Evolutionary conservation across 2,888 invertebrate species (phyloP).

Genomic region (Athalia rosae): DNA sequence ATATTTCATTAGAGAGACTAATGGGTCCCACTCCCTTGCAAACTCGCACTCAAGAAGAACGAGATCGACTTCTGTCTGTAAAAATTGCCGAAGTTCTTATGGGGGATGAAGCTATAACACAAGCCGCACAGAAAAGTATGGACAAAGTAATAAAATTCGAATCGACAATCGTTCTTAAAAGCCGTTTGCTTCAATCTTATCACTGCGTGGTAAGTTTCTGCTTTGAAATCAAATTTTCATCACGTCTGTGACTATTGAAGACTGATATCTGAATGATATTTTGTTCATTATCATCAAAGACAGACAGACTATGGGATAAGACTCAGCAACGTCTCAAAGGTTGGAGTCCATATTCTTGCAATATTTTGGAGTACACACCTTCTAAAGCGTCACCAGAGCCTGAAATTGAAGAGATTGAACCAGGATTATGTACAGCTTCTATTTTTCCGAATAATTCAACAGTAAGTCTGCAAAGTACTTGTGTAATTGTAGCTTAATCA

Average conservation of each 20-base stretch:
- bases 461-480: background rate
- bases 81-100: slow-evolving; percentile 73
- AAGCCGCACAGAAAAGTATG: slow-evolving; percentile 49
- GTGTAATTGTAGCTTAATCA: background rate
- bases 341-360: slow-evolving; percentile 47
- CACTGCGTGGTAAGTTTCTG: slow-evolving; percentile 56
- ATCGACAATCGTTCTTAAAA: slow-evolving; percentile 53
- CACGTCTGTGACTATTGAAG: slow-evolving; percentile 37
- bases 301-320: slow-evolving; percentile 65
- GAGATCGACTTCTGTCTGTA: slow-evolving; percentile 72
- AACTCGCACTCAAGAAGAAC: slow-evolving; percentile 68
- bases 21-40: slow-evolving; percentile 65
- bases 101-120: slow-evolving; percentile 66
- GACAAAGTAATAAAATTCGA: slow-evolving; percentile 22
- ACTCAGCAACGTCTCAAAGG: slow-evolving; percentile 56
- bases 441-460: background rate
- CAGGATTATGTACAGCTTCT: background rate
- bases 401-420: background rate
- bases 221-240: background rate
- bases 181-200: slow-evolving; percentile 59
- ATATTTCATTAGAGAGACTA: slow-evolving; percentile 56
- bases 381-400: background rate
- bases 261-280: slow-evolving; percentile 4
- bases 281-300: slow-evolving; percentile 50
- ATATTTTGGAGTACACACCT: slow-evolving; percentile 10